A percentile compares a stretch with the other conserved stretches of the same genome.
Evolutionary conservation across 1,140 invertebrate species (phyloP).

Genomic region (Venustaconcha ellipsiformis): DNA sequence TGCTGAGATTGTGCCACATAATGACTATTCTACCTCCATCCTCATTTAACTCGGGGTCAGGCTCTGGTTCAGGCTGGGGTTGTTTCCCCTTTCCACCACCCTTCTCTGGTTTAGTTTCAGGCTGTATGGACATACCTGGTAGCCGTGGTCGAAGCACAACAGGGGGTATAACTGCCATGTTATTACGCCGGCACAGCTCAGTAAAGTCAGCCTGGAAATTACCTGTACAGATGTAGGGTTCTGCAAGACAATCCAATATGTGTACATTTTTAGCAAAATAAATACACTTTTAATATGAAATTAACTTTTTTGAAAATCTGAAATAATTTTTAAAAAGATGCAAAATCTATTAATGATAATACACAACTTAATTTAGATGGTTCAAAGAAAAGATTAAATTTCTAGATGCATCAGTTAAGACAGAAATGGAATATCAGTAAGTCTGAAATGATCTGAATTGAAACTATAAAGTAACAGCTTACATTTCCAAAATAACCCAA

Average conservation of each 20-base stretch:
- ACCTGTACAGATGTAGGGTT: slow-evolving; percentile 66
- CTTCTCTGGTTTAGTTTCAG: slow-evolving; percentile 53
- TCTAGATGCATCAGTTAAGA: no score
- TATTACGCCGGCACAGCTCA: slow-evolving; percentile 58
- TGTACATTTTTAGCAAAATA: no score
- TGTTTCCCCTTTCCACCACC: slow-evolving; percentile 59
- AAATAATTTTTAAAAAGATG: no score
- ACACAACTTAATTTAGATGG: no score
- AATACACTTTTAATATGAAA: no score
- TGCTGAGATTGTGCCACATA: background rate
- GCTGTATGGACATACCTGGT: slow-evolving; percentile 32
- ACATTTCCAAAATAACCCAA: no score
- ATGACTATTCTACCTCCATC: slow-evolving; percentile 50
- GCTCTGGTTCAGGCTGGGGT: slow-evolving; percentile 49
- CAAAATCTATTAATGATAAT: no score
- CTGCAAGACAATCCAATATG: slow-evolving; percentile 41
- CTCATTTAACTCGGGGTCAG: slow-evolving; percentile 56
- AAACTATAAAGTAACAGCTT: no score
- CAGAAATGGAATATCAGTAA: no score
- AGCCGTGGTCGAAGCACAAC: slow-evolving; percentile 53
- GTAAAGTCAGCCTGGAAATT: slow-evolving; percentile 65
- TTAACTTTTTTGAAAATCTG: no score
- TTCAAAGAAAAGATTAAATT: no score
- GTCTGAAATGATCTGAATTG: no score
- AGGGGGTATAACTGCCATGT: slow-evolving; percentile 54